Percentiles rank a stretch among this genome's conserved stretches.
Evolutionary conservation across 2,797 vertebrate species (phyloP).

Genomic region (Enteromius afrohamiltoni): DNA sequence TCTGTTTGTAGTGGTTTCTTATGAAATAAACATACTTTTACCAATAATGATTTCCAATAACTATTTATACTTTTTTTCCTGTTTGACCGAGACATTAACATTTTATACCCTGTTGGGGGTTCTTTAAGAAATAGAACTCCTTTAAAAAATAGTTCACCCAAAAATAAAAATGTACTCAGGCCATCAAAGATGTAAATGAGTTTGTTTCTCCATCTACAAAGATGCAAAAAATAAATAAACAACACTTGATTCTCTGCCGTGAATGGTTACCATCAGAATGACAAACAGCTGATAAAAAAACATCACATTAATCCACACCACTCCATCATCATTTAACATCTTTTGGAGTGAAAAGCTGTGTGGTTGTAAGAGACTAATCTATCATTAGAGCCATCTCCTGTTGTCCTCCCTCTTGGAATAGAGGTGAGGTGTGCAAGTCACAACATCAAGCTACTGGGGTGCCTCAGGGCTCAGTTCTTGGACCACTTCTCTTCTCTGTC

Average conservation of each 20-base stretch:
- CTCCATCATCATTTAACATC: background rate
- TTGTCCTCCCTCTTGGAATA: background rate
- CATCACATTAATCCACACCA: background rate
- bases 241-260: background rate
- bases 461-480: background rate
- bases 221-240: background rate
- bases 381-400: background rate
- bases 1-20: constrained; percentile 79
- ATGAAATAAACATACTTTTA: constrained; percentile 78
- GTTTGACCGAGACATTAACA: background rate
- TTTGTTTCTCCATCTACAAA: background rate
- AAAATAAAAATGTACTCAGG: background rate
- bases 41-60: constrained; percentile 39
- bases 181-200: background rate
- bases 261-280: background rate
- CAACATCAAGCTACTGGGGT: background rate
- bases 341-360: background rate
- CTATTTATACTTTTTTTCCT: too few relatives aligned
- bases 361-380: background rate
- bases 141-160: background rate
- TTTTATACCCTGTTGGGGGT: background rate
- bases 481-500: background rate
- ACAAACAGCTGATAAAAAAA: background rate
- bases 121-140: background rate
- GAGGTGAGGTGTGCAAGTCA: background rate